Evolutionary conservation across 92 coral and sea anemone genomes (phyloP), one percentile per base, ranked within the genome.

Genomic region (Epizoanthus fatuus): DNA sequence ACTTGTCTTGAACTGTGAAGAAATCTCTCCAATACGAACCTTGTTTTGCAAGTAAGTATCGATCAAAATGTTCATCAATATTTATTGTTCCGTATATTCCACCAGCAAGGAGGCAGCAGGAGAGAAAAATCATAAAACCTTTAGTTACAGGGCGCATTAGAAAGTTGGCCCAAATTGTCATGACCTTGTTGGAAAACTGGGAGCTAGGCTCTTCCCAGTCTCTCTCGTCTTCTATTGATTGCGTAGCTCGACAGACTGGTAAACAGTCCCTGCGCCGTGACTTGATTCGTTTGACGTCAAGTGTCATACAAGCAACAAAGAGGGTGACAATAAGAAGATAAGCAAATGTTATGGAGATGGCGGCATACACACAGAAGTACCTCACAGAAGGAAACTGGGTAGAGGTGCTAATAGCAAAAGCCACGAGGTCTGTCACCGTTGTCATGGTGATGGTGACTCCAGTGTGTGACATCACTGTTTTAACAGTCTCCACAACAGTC

Each of bases 401-500:
- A 39, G 98, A 92, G 22, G 99, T 94, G 53, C 99, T 96, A 14
- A 96, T 96, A 2, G 93, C 92, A 42, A 94, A 96, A 13, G 99
- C 99, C 53, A 93, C 96, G n/a, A 96, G 86, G 64, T 95, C 98
- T 3, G 99, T 96, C 80, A 94, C 60, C 12, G 99, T 96, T 74
- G 99, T 96, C 98, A 96, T 96, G 85, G 99, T 96, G 79, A 96
- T 88, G 15, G 99, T 92, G 16, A 96, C 93, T 3, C 99, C 99
- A 13, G 92, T 78, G 57, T 88, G 88, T 10, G 94, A 81, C 98
- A 94, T 92, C 67, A 96, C 98, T 13, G 86, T 67, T 63, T 93
- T 94, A 17, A 96, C 88, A 12, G 90, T 90, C 7, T 93, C 91
- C 25, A 80, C 81, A 5, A 69, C 92, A 22, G 94, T 72, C 74